Conservation (phyloP, 2,113 vertebrate genomes). For the Choloepus hoffmanni region DNA sequence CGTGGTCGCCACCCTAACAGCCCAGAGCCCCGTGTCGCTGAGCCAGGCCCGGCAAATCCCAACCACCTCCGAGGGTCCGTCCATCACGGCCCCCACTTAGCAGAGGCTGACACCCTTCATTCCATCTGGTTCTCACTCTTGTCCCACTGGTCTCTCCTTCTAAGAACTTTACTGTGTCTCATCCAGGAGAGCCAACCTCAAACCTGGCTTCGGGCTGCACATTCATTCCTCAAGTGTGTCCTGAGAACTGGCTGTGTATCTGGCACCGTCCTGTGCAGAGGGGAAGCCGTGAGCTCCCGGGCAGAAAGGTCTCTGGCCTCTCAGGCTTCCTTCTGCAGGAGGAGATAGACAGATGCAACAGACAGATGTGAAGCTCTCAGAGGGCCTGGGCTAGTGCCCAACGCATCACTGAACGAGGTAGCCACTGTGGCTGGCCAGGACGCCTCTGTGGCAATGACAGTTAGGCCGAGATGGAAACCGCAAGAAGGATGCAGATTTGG, state of each 20-base stretch:
- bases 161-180: background rate
- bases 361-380: accelerated
- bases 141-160: background rate
- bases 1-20: background rate
- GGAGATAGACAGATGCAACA: background rate
- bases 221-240: too few relatives aligned
- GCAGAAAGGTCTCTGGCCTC: background rate
- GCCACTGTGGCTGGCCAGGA: accelerated
- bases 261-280: background rate
- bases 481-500: background rate
- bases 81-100: background rate
- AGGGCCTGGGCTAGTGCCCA: accelerated
- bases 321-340: background rate
- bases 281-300: accelerated
- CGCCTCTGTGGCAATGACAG: accelerated
- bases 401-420: accelerated
- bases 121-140: background rate
- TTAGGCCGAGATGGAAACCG: background rate
- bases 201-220: accelerated
- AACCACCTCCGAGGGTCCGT: too few relatives aligned
- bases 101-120: background rate
- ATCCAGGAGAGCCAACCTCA: background rate
- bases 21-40: background rate
- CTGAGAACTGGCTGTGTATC: background rate
- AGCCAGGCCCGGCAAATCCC: background rate